Evolutionary conservation across 2,113 vertebrate genomes (phyloP).

Genomic region (Platycercus adscitus): DNA sequence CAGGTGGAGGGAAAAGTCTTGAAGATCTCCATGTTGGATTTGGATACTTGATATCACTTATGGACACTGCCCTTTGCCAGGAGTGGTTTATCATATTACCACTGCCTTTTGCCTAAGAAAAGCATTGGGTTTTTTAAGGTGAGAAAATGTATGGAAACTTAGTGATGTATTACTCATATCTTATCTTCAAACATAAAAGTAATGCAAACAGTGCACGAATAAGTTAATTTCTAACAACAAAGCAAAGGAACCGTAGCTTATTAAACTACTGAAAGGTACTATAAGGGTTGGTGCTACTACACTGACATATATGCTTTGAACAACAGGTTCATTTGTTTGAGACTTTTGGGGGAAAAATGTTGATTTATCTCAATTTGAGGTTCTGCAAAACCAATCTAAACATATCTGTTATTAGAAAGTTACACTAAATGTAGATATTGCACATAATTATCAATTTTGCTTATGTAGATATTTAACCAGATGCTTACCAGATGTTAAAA

Average conservation of each 20-base stretch:
- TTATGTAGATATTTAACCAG: background rate
- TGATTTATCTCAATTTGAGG: background rate
- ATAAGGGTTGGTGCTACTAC: background rate
- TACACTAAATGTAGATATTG: background rate
- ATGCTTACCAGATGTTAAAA: background rate
- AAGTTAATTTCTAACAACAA: background rate
- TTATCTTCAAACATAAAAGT: background rate
- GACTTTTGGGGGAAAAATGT: background rate
- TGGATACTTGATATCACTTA: background rate
- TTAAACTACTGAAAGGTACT: background rate
- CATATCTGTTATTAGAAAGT: background rate
- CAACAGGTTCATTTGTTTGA: background rate
- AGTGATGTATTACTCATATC: background rate
- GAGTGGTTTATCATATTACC: background rate
- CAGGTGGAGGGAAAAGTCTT: background rate
- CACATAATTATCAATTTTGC: background rate
- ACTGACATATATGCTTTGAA: background rate
- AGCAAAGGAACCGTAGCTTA: background rate
- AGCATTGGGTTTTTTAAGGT: background rate
- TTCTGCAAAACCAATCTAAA: background rate
- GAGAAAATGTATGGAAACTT: background rate
- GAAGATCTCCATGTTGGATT: background rate
- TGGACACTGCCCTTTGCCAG: background rate
- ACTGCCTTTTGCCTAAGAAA: background rate
- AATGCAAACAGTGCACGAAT: accelerated